Evolutionary conservation across 2,113 vertebrate genomes (phyloP), one percentile per base, ranked within the genome.

Genomic region (Oreochromis niloticus): DNA sequence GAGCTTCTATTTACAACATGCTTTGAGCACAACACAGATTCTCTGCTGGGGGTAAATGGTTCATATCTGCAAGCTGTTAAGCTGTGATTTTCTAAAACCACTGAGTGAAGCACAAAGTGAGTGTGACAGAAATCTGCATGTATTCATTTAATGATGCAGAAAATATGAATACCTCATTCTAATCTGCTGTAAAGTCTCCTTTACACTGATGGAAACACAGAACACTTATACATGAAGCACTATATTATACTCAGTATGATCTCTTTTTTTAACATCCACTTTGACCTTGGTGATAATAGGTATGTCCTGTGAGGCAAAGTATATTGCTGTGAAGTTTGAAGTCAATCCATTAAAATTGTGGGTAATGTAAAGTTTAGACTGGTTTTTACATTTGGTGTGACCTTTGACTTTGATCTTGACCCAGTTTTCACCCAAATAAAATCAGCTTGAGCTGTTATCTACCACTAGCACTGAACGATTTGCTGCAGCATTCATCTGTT

Each of bases 21-120:
- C 6, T 66, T n/a, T 66, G 61, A 66, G 32, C 32, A 12, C 34
- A 66, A 66, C 13, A 73, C 39, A 46, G 22, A 73, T 73, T 30
- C 41, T 75, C 68, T 46, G 22, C 2, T 1, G 0, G 22, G 39
- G 4, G 22, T 46, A 73, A 43, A 73, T 16, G 68, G 22, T 73
- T 73, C 8, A 73, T 46, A 73, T 27, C 9, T 73, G 39, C 39
- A 73, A 43, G 39, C 22, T 46, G 13, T 17, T 46, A 73, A 43
- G 13, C 66, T 24, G 66, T 73, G 9, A 4, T 71, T 43, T 43
- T 24, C 66, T 46, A 73, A 73, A 73, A 73, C 39, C 66, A 73
- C 5, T 43, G 66, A 43, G 14, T 43, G 39, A 71, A 71, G 7
- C 63, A 13, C 32, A 43, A 71, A 5, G 13, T 46, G 13, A 46